Conservation (phyloP, 2,797 vertebrate species). For the Euthynnus affinis region DNA sequence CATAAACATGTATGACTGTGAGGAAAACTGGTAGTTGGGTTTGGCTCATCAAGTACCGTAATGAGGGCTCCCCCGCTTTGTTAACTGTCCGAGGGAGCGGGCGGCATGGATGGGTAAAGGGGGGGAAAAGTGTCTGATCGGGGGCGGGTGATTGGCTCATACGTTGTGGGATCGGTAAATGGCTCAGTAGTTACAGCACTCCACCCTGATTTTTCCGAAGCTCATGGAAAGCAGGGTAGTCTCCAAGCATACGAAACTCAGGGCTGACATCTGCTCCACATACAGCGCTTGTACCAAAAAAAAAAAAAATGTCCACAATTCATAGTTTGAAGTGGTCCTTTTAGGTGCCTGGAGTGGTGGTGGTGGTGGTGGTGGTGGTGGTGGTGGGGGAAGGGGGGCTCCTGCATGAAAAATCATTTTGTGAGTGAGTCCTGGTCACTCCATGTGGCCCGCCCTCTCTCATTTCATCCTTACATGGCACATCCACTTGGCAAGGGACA, state of each 20-base stretch:
- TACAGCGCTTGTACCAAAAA: constrained; percentile 61
- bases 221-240: constrained; percentile 27
- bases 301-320: constrained; percentile 23
- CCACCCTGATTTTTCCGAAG: constrained; percentile 42
- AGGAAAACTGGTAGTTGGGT: constrained; percentile 39
- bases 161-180: constrained; percentile 50
- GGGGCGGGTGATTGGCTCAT: constrained; percentile 70
- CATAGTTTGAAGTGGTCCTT: constrained; percentile 40
- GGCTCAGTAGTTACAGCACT: constrained; percentile 84
- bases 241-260: constrained; percentile 25
- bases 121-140: constrained; percentile 26
- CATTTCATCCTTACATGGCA: constrained; percentile 73
- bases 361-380: no score
- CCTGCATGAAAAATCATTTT: not conserved
- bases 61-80: constrained; percentile 27
- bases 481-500: constrained; percentile 66
- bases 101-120: not conserved
- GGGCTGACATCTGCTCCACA: constrained; percentile 47
- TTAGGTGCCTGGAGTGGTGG: not conserved
- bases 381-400: no score
- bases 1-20: constrained; percentile 23
- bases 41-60: constrained; percentile 79
- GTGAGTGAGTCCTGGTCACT: constrained; percentile 29
- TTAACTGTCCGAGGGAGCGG: constrained; percentile 24
- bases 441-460: constrained; percentile 30